Conservation (phyloP, 2,888 invertebrate species). For the Idaea biselata region DNA sequence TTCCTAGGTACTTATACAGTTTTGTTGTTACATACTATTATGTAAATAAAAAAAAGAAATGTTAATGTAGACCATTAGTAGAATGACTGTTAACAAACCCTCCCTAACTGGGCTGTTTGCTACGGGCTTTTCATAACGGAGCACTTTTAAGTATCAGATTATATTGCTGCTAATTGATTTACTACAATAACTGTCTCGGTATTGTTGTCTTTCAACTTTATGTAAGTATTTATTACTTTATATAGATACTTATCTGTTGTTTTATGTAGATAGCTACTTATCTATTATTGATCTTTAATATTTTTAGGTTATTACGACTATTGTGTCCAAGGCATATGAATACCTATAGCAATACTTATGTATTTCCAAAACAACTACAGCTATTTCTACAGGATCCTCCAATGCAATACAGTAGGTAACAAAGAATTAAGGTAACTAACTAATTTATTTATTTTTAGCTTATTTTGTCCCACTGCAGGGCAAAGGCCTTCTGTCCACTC, state of each 20-base stretch:
- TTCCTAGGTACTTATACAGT: conserved; percentile 5
- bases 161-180: conserved; percentile 25
- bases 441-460: too few relatives aligned
- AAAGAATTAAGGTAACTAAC: too few relatives aligned
- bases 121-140: conserved; percentile 27
- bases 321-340: too few relatives aligned
- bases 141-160: conserved; percentile 25
- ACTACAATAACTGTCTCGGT: conserved; percentile 4
- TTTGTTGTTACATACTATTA: conserved; percentile 15
- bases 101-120: conserved; percentile 31
- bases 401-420: too few relatives aligned
- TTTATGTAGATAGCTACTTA: too few relatives aligned
- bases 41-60: conserved; percentile 49
- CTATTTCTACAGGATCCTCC: too few relatives aligned
- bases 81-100: conserved; percentile 33
- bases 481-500: too few relatives aligned
- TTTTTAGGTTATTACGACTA: neutral
- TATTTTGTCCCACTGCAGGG: too few relatives aligned
- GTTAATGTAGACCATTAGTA: conserved; percentile 44
- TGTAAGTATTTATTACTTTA: neutral
- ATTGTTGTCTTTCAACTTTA: neutral
- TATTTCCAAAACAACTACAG: too few relatives aligned
- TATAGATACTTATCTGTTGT: too few relatives aligned
- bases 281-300: too few relatives aligned
- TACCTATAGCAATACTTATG: too few relatives aligned